Evolutionary conservation across 2,888 invertebrate genomes (phyloP).

Genomic region (Oligia strigilis): DNA sequence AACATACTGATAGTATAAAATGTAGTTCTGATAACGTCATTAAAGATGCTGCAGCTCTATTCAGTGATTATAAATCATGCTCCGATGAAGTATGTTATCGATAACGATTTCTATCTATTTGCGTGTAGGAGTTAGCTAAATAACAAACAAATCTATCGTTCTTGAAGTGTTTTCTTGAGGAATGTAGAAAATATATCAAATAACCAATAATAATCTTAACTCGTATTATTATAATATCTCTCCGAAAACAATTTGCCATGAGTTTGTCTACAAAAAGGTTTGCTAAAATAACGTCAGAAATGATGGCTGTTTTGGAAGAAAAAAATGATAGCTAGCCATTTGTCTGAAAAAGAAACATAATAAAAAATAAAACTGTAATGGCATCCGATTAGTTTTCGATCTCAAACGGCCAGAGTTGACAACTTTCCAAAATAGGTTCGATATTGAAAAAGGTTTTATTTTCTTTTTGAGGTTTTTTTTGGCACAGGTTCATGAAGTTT

Average conservation of each 20-base stretch:
- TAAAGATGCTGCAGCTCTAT: conserved; percentile 58
- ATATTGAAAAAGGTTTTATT: neutral
- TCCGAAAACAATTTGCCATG: neutral
- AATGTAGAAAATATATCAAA: neutral
- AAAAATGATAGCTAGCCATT: neutral
- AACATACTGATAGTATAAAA: conserved; percentile 65
- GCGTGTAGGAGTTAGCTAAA: conserved; percentile 9
- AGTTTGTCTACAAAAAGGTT: neutral
- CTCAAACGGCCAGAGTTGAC: neutral
- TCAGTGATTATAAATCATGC: conserved; percentile 60
- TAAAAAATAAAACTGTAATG: neutral
- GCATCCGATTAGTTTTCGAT: neutral
- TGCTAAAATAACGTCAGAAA: neutral
- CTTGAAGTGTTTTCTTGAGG: neutral
- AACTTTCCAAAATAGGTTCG: neutral
- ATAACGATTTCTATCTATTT: conserved; percentile 55
- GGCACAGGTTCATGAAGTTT: no score
- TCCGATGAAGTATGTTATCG: conserved; percentile 51
- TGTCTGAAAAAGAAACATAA: neutral
- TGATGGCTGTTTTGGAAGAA: neutral
- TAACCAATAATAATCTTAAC: neutral
- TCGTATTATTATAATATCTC: neutral
- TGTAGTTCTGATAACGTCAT: conserved; percentile 66
- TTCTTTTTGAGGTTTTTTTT: neutral
- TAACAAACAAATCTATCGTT: conserved; percentile 1